phyloP scores from a whole-genome alignment of 2,797 vertebrate species.

The Pteropus rufus region DNA sequence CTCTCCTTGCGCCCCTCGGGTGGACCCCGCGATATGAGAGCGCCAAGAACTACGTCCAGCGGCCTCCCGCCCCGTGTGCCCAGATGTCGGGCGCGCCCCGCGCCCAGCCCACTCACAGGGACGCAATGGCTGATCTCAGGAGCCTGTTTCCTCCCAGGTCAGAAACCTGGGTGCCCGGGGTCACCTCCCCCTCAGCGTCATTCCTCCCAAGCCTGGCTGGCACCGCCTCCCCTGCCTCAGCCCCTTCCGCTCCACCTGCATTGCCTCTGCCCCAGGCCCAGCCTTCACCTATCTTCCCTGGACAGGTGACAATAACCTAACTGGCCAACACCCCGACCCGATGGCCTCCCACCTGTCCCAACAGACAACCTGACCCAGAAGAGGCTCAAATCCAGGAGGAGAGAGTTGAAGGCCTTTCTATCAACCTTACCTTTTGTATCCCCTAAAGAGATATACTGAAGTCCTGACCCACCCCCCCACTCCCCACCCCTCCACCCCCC shows the following conservation, averaged over 20 bases:
- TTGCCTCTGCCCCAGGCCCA: neutral
- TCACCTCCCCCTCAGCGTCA: fast-evolving
- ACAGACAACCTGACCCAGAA: neutral
- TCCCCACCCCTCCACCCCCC: no score
- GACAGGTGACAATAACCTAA: neutral
- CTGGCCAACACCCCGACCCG: neutral
- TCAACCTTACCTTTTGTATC: no score
- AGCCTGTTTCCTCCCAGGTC: neutral
- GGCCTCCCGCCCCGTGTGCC: neutral
- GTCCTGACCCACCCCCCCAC: no score
- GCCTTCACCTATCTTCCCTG: neutral
- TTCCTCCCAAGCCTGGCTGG: neutral
- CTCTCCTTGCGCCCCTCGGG: neutral
- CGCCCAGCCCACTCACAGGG: neutral
- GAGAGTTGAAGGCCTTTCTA: neutral
- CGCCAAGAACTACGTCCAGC: neutral
- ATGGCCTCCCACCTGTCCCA: neutral
- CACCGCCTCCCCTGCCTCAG: neutral
- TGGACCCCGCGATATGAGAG: neutral
- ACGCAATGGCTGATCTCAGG: neutral
- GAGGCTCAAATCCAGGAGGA: neutral
- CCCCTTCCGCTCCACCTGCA: neutral
- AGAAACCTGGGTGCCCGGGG: neutral
- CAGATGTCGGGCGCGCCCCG: neutral
- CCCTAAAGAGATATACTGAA: neutral